These are phyloP conservation scores for Micronycteris hirsuta DNA, from an alignment of 2,113 vertebrate genomes.

Conservation along the genomic window DNA sequence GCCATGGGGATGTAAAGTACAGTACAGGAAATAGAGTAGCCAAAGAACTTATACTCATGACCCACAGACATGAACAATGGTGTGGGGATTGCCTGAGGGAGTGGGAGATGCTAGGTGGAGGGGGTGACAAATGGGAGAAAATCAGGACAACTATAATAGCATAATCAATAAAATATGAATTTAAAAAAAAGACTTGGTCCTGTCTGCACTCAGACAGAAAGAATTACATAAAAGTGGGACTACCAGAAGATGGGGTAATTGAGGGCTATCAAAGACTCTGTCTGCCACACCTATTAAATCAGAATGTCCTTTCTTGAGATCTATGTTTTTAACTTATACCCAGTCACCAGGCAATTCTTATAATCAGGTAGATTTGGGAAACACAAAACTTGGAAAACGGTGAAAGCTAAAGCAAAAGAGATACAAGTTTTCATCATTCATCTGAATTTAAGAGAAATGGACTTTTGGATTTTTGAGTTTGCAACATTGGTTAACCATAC, in stretches of 20 bases:
- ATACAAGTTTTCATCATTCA: background rate
- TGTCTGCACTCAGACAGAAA: background rate
- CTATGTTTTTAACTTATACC: background rate
- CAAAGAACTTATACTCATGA: no score
- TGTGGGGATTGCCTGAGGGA: no score
- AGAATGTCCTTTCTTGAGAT: background rate
- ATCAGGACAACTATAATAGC: no score
- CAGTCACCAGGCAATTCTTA: background rate
- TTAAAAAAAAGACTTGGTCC: background rate
- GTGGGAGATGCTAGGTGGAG: no score
- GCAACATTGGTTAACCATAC: background rate
- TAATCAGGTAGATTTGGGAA: background rate
- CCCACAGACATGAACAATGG: no score
- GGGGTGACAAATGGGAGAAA: no score
- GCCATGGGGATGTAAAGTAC: no score
- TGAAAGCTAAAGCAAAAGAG: background rate
- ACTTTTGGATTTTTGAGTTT: background rate
- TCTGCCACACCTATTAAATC: background rate
- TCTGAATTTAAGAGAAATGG: background rate
- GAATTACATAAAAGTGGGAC: background rate
- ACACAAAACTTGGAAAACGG: background rate
- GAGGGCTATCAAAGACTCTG: background rate
- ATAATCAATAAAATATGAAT: no score
- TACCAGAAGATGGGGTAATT: background rate
- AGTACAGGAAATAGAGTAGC: no score